Base-by-base conservation (phyloP, 2,888 invertebrate species). In the Phytoseiulus persimilis region DNA sequence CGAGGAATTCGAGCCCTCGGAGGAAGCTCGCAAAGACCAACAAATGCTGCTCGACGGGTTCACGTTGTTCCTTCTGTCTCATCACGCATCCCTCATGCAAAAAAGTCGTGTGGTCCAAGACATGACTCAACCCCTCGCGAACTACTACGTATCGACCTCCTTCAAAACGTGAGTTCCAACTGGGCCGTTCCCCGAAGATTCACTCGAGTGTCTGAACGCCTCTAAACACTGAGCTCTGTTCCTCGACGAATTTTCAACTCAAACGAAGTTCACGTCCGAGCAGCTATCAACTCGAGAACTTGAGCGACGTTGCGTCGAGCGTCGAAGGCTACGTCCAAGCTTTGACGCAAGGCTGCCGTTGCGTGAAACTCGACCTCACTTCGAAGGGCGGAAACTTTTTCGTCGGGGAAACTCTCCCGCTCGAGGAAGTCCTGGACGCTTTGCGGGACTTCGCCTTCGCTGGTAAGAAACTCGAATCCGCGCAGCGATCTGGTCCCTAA, bases 1-100 rank as follows among this genome's bases (percentile, higher is more conserved):
- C 90, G 92, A 93, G 89, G 93, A 93, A 91, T 94, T 93, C 92
- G 94, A 94, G 91, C 94, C 94, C 28, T 93, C 94, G 5, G 92
- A 93, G 83, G 94, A 94, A 91, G 94, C 94, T 3, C 92, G 93
- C 89, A 92, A 92, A 90, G 93, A 93, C 91, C 93, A 93, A 14
- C 93, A 93, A 90, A 92, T 94, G 91, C 94, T 94, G 32, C 94
- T 94, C 90, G 94, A 94, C 92, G 94, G 94, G 11, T 93, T 93
- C 91, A 92, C 93, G 39, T 91, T 91, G 90, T 93, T 92, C 90
- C 91, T 93, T 11, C 91, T 92, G 83, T 92, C 92, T 18, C 87
- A 87, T 6, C 32, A 87, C 23, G 87, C 87, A 28, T 87, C 87
- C n/a, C 45, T 87, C 39, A 87, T 87, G 87, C 87, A 33, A n/a